Evolutionary conservation across 2,113 vertebrate species (phyloP), one percentile per base, ranked within the genome.

Genomic region (Ochotona princeps): DNA sequence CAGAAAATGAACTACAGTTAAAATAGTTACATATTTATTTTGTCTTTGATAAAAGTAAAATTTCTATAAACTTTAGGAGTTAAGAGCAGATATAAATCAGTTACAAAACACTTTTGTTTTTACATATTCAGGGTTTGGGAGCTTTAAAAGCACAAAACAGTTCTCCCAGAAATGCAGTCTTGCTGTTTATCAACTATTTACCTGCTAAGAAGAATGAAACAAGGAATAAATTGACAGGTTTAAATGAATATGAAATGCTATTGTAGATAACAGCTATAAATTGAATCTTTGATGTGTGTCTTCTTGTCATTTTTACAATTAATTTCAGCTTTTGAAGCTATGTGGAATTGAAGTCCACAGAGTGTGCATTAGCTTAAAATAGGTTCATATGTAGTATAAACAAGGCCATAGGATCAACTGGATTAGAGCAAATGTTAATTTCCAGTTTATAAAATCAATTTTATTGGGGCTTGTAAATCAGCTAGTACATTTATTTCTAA

Each of bases 281-380:
- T 97, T 97, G 44, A 97, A 94, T 94, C 94, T 98, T 98, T 98
- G 94, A 98, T 97, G 93, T 97, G 72, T 97, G 90, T 93, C 95
- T 97, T 93, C 95, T 97, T 97, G 98, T 95, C 92, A 97, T 96
- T 98, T 98, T 93, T 94, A 94, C 95, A 98, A 97, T 98, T 98
- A 98, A 97, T 97, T 96, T 95, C 95, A 93, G 79, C 95, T 98
- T 98, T 98, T 98, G 97, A 98, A 98, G 94, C 87, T 97, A 96
- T 96, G 93, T 96, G 74, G 94, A 89, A 98, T 96, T 97, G 97
- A 97, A 97, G 76, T 87, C 93, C 80, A 93, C 2, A 95, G 97
- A 98, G 97, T 90, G 85, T 96, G 89, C 85, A 28, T 47, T 97
- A 86, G 94, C 83, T 98, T 97, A 74, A 89, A 74, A 96, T 20